These are phyloP conservation scores for Parus major DNA, from an alignment of 2,113 vertebrate species.

Conservation along the genomic window DNA sequence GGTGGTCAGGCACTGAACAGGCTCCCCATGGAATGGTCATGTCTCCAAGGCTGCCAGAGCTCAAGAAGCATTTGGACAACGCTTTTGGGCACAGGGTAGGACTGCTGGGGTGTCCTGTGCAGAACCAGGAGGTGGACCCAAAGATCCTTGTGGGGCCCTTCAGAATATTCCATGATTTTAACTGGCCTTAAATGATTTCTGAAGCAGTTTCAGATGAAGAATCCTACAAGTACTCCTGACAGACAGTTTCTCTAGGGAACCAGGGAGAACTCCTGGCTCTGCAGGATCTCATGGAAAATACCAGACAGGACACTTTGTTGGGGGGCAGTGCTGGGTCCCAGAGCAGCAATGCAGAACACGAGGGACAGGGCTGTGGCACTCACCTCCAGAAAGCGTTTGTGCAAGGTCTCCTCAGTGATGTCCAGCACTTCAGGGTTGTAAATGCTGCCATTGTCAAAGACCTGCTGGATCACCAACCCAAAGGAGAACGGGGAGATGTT, in stretches of 20 bases:
- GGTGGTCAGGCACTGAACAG: fast-evolving
- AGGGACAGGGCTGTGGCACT: fast-evolving
- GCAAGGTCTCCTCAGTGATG: slow-evolving; percentile 94
- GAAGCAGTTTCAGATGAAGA: not conserved
- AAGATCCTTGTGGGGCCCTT: not conserved
- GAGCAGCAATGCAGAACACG: fast-evolving
- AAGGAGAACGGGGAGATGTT: slow-evolving; percentile 99
- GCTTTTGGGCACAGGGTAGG: not conserved
- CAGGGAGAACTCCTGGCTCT: not conserved
- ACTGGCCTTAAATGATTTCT: not conserved
- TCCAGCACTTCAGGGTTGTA: slow-evolving; percentile 98
- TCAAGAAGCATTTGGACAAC: not conserved
- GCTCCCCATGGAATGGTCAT: not conserved
- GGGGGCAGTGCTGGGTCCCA: not conserved
- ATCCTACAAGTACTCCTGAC: not conserved
- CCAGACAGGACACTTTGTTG: fast-evolving
- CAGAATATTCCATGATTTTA: not conserved
- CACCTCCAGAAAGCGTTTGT: slow-evolving; percentile 92
- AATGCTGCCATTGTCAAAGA: slow-evolving; percentile 97
- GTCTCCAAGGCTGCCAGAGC: not conserved
- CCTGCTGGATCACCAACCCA: slow-evolving; percentile 94
- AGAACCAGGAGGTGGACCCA: not conserved
- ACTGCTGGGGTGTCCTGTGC: not conserved
- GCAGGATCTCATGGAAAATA: not conserved
- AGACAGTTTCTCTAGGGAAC: not conserved